Evolutionary conservation across 2,888 invertebrate genomes (phyloP).

Genomic region (Eupithecia subfuscata): DNA sequence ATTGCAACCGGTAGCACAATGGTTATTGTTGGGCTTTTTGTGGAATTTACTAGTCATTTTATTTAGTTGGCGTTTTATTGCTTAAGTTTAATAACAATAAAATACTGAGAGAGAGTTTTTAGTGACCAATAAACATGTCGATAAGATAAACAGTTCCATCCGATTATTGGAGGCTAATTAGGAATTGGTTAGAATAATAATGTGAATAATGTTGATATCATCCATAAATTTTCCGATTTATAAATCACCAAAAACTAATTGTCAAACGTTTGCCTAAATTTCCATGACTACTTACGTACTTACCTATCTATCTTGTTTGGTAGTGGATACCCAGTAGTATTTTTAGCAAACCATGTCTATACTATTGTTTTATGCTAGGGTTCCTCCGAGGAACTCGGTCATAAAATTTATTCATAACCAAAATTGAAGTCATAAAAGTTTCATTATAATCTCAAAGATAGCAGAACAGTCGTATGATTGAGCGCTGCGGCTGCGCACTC

Average conservation of each 20-base stretch:
- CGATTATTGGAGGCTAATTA: constrained; percentile 49
- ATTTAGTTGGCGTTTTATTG: constrained; percentile 78
- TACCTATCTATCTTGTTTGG: background rate
- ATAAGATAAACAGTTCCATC: constrained; percentile 51
- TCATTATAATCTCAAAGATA: constrained; percentile 80
- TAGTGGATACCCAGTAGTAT: background rate
- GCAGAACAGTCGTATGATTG: constrained; percentile 78
- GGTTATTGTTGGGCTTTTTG: constrained; percentile 76
- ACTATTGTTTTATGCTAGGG: background rate
- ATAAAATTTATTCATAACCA: constrained; percentile 62
- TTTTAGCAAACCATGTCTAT: background rate
- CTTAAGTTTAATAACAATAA: constrained; percentile 70
- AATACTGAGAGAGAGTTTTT: constrained; percentile 53
- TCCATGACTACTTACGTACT: background rate
- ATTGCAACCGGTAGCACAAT: constrained; percentile 79
- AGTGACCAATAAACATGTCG: constrained; percentile 52
- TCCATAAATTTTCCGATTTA: background rate
- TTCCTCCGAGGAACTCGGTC: background rate
- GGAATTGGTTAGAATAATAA: constrained; percentile 37
- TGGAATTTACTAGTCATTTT: constrained; percentile 78
- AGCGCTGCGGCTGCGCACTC: constrained; percentile 68
- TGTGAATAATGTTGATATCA: constrained; percentile 14
- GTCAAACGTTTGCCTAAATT: background rate
- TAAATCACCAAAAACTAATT: constrained; percentile 3
- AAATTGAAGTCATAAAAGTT: constrained; percentile 77